Percentiles rank a stretch among this genome's conserved stretches.
phyloP scores from a whole-genome alignment of 2,113 vertebrate genomes.

The Podarcis raffonei region DNA sequence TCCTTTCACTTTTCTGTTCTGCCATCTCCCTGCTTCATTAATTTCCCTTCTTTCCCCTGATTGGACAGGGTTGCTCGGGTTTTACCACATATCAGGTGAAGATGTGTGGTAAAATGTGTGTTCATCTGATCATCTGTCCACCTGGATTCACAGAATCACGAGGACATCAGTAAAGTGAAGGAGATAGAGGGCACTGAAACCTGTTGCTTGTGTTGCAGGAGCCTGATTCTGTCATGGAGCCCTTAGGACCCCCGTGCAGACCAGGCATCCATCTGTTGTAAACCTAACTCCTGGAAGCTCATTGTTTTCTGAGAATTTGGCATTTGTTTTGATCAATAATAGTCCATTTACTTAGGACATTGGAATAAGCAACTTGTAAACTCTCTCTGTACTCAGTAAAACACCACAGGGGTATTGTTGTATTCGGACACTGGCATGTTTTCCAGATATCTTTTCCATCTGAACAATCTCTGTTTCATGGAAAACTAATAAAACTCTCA shows the following conservation, averaged over 20 bases:
- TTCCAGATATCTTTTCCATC: constrained; percentile 52
- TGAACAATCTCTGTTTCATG: neutral
- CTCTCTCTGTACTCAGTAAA: constrained; percentile 40
- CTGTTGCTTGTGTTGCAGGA: too few species aligned
- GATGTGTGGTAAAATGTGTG: neutral
- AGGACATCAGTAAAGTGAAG: neutral
- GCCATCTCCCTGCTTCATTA: too few species aligned
- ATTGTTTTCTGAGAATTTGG: constrained; percentile 4
- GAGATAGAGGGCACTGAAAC: neutral
- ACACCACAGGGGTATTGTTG: constrained; percentile 38
- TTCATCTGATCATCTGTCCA: neutral
- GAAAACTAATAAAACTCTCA: constrained; percentile 37
- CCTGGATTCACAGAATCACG: neutral
- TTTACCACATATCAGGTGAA: neutral
- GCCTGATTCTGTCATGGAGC: neutral
- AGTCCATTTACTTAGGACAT: constrained; percentile 30
- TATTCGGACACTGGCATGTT: constrained; percentile 40
- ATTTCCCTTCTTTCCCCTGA: neutral
- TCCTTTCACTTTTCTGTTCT: neutral
- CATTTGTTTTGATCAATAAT: constrained; percentile 33
- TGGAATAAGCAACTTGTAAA: constrained; percentile 29
- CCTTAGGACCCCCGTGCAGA: neutral
- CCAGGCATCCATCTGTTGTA: neutral
- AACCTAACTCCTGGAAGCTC: neutral
- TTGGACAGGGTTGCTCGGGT: neutral